Percentiles rank a stretch among this genome's conserved stretches.
These are phyloP conservation scores for Tenualosa ilisha DNA, from an alignment of 2,797 vertebrate species.

Conservation along the genomic window DNA sequence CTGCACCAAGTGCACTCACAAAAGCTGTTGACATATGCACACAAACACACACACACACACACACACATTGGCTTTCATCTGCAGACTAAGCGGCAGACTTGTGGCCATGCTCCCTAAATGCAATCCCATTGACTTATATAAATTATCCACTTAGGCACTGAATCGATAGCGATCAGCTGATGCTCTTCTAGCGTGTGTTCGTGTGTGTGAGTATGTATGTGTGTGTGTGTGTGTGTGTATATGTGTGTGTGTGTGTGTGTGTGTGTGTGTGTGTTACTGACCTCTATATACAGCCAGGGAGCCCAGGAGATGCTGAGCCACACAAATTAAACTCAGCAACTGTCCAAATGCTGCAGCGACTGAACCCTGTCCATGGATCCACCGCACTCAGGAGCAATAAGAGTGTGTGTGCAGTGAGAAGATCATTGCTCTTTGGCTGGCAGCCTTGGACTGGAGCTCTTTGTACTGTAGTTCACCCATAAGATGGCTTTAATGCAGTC, in stretches of 20 bases:
- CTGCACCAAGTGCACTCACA: neutral
- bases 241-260: neutral
- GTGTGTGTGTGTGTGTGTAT: neutral
- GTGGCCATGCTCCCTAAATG: slow-evolving; percentile 28
- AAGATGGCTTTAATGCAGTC: slow-evolving; percentile 2
- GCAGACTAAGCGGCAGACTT: slow-evolving; percentile 8
- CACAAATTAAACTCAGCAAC: slow-evolving; percentile 44
- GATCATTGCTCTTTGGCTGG: neutral
- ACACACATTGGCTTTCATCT: neutral
- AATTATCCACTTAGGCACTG: slow-evolving; percentile 46
- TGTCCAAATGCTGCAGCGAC: slow-evolving; percentile 18
- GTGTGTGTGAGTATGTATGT: neutral
- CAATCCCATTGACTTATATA: slow-evolving; percentile 50
- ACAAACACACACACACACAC: neutral
- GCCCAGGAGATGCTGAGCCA: slow-evolving; percentile 29
- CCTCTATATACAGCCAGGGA: slow-evolving; percentile 40
- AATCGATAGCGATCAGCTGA: slow-evolving; percentile 59
- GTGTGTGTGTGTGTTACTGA: slow-evolving; percentile 31
- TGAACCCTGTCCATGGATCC: neutral
- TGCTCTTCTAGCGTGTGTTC: slow-evolving; percentile 23
- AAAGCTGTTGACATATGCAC: slow-evolving; percentile 6
- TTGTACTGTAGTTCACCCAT: neutral
- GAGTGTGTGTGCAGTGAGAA: neutral
- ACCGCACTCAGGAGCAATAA: neutral
- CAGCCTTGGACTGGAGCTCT: neutral